Evolutionary conservation across 2,113 vertebrate genomes (phyloP), one percentile per base, ranked within the genome.

Genomic region (Pluvianellus socialis): DNA sequence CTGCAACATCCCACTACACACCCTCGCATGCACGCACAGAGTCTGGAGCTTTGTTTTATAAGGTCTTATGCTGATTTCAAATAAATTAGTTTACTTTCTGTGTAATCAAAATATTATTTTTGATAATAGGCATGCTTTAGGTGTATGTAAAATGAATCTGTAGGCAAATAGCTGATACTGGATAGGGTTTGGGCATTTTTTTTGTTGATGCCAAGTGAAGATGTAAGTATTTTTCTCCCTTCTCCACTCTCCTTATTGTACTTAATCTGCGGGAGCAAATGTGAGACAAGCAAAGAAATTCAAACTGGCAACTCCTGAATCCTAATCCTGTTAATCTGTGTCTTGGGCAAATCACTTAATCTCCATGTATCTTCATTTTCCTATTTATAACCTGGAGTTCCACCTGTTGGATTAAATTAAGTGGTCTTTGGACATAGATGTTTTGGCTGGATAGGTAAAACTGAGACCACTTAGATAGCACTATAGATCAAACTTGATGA

Each of bases 331-430:
- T 93, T 96, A 93, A 74, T 74, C 50, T 0, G 0, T 76, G 33
- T 90, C 9, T 88, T 92, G 81, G 30, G 68, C 70, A 95, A 94
- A 95, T 92, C 95, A 40, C 76, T 95, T 96, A 83, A 91, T 87
- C 76, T 72, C 79, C 66, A 6, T 28, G 59, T 84, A 86, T 76
- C 81, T 97, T 83, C 27, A 42, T 94, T 88, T 92, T 83, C 66
- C 87, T 92, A 93, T 95, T 93, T 96, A 90, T 96, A 96, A 91
- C 59, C 70, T 90, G 42, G 38, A 91, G 65, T 96, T 89, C 53
- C 80, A 88, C 79, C 76, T 94, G 32, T 86, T 95, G 53, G 27
- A 50, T 92, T 88, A 75, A 92, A 71, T 62, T 44, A 76, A 72
- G 44, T 86, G 63, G 42, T 42, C 77, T 85, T 71, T 66, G 42